Evolutionary conservation across 2,797 vertebrate species (phyloP).

Genomic region (Gallinago nigripennis): DNA sequence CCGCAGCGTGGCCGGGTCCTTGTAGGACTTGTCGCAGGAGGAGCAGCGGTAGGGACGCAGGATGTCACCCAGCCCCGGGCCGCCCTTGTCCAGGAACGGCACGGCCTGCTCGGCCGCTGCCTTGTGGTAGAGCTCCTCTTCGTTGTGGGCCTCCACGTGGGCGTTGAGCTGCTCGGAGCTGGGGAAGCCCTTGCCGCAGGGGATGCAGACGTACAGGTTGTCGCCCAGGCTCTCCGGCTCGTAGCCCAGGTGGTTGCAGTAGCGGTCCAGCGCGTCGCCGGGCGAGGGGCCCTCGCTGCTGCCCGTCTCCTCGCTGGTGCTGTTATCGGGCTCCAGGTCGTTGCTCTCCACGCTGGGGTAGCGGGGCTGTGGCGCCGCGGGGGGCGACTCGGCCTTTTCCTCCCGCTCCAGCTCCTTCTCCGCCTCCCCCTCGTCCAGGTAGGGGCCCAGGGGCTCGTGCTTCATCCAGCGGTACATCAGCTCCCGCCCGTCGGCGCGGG

Average conservation of each 20-base stretch:
- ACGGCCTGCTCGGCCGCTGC: constrained; percentile 68
- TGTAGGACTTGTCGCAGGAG: constrained; percentile 96
- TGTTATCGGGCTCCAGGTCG: constrained; percentile 88
- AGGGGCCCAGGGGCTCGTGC: constrained; percentile 87
- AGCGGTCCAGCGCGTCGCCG: constrained; percentile 86
- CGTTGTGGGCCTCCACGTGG: constrained; percentile 96
- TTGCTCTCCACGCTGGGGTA: constrained; percentile 74
- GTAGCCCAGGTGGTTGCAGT: constrained; percentile 89
- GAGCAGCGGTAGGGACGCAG: constrained; percentile 95
- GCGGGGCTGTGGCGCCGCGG: constrained; percentile 67
- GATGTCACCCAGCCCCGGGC: constrained; percentile 85
- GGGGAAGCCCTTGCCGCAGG: constrained; percentile 97
- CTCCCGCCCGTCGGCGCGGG: constrained; percentile 77
- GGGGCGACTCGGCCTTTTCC: constrained; percentile 76
- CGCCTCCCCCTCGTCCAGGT: constrained; percentile 83
- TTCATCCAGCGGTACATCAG: constrained; percentile 94
- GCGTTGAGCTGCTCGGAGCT: constrained; percentile 99
- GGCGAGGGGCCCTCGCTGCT: constrained; percentile 95
- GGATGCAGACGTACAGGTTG: constrained; percentile 98
- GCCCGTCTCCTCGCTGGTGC: constrained; percentile 94
- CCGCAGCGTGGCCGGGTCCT: constrained; percentile 95
- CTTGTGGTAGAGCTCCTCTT: constrained; percentile 91
- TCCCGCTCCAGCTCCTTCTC: constrained; percentile 85
- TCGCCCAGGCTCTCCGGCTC: constrained; percentile 97
- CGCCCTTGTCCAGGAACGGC: constrained; percentile 79